Percentiles rank a stretch among this genome's conserved stretches.
These are phyloP conservation scores for Spilarctia lutea DNA, from an alignment of 2,888 invertebrate genomes.

Conservation along the genomic window DNA sequence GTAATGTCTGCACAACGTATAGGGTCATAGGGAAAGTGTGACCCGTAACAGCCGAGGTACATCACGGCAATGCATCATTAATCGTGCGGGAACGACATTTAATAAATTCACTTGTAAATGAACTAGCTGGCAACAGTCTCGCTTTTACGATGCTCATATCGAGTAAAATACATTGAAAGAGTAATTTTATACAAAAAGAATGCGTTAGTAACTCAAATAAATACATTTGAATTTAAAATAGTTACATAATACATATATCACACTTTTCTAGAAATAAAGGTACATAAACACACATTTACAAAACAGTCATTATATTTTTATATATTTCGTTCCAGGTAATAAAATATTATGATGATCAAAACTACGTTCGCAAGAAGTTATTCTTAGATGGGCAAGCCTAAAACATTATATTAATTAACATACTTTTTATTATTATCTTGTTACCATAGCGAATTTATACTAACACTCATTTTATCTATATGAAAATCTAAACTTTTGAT, in stretches of 20 bases:
- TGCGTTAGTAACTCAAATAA: not conserved
- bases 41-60: conserved; percentile 31
- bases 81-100: conserved; percentile 32
- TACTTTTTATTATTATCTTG: not conserved
- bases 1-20: conserved; percentile 22
- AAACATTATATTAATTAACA: not conserved
- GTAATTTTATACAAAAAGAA: not conserved
- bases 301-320: not conserved
- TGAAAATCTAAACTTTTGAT: not conserved
- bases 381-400: not conserved
- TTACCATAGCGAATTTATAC: not conserved
- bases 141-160: not conserved
- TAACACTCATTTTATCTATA: not conserved
- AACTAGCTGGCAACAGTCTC: conserved; percentile 33
- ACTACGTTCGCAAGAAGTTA: not conserved
- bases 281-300: not conserved
- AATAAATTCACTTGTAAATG: conserved; percentile 43
- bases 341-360: not conserved
- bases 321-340: conserved; percentile 1
- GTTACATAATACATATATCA: not conserved
- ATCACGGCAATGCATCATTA: conserved; percentile 36
- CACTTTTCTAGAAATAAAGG: not conserved
- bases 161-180: not conserved
- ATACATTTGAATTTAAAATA: conserved; percentile 1
- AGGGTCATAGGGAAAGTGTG: conserved; percentile 44